A percentile compares a stretch with the other conserved stretches of the same genome.
Evolutionary conservation across 92 coral and sea anemone species (phyloP).

Genomic region (Porites rus): DNA sequence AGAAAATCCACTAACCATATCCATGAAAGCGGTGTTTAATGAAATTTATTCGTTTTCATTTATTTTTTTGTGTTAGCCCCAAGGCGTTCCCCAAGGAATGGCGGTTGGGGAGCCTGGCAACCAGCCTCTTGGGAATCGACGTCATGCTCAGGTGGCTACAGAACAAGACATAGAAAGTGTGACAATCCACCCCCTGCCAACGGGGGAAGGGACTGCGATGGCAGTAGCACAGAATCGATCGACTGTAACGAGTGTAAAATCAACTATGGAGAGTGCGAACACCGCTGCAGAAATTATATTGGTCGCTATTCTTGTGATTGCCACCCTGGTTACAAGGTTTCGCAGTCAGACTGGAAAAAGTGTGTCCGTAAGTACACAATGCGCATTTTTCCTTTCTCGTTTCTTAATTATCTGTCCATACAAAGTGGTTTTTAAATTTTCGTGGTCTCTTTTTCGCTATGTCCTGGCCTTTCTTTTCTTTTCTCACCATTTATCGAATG

Average conservation of each 20-base stretch:
- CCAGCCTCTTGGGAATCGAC: not conserved
- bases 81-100: constrained; percentile 24
- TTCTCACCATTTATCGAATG: too few relatives aligned
- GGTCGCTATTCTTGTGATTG: constrained; percentile 8
- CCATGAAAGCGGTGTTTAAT: too few relatives aligned
- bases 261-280: constrained; percentile 12
- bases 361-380: constrained; percentile 24
- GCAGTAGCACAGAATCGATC: not conserved
- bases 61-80: constrained; percentile 7
- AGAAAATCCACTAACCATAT: too few relatives aligned
- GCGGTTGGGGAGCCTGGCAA: constrained; percentile 23
- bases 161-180: constrained; percentile 10
- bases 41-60: too few relatives aligned
- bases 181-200: constrained; percentile 15
- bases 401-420: not conserved
- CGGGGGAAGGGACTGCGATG: constrained; percentile 12
- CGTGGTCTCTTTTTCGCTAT: not conserved
- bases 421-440: not conserved
- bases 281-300: not conserved
- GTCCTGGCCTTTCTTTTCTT: too few relatives aligned
- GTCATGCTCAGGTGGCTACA: not conserved
- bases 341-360: not conserved
- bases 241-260: constrained; percentile 14
- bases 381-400: not conserved
- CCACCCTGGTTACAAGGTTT: not conserved